These are phyloP conservation scores for Heterotis niloticus DNA, from an alignment of 2,113 vertebrate genomes.

Conservation along the genomic window DNA sequence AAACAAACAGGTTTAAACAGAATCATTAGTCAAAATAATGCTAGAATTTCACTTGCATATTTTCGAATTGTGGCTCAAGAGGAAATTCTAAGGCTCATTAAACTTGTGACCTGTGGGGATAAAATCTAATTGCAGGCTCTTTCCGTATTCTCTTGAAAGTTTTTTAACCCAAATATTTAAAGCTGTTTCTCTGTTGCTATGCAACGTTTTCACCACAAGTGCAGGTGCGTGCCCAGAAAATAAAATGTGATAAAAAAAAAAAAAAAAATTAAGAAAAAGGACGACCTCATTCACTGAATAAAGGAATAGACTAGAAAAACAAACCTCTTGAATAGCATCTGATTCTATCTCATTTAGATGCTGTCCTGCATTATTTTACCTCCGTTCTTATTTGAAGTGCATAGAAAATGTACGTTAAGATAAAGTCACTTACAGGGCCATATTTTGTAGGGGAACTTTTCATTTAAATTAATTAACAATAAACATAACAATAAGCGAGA, in stretches of 20 bases:
- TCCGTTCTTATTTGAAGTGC: conserved; percentile 1
- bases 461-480: no score
- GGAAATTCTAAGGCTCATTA: conserved; percentile 46
- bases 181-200: conserved; percentile 68
- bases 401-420: no score
- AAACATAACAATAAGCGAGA: no score
- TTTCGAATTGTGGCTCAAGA: conserved; percentile 55
- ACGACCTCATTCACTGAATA: conserved; percentile 47
- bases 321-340: background rate
- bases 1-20: background rate
- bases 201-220: conserved; percentile 65
- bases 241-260: conserved; percentile 50
- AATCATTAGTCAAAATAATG: conserved; percentile 12
- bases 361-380: background rate
- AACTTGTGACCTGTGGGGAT: conserved; percentile 64
- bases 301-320: background rate
- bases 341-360: background rate
- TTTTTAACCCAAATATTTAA: conserved; percentile 69
- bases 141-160: conserved; percentile 63
- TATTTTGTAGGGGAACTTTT: no score
- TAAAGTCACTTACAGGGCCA: no score
- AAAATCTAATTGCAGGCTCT: conserved; percentile 65
- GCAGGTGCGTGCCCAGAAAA: conserved; percentile 51
- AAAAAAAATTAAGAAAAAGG: no score
- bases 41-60: conserved; percentile 29